phyloP scores from a whole-genome alignment of 2,888 invertebrate genomes.

The Xylota sylvarum region DNA sequence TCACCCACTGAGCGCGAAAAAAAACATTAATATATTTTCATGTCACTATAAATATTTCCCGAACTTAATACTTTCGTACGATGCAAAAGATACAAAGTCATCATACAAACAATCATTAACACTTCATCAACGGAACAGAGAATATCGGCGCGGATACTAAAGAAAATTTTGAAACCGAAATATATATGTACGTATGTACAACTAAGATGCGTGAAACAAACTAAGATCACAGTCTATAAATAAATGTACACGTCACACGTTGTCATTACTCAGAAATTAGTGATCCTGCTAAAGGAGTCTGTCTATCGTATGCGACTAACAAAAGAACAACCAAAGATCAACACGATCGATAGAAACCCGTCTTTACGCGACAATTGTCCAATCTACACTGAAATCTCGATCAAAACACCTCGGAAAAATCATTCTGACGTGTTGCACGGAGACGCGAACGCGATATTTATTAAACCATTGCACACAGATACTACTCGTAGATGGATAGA shows the following conservation, averaged over 20 bases:
- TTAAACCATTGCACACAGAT: conserved; percentile 58
- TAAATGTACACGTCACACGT: conserved; percentile 65
- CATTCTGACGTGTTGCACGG: conserved; percentile 53
- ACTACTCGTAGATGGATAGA: conserved; percentile 62
- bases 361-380: conserved; percentile 69
- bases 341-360: conserved; percentile 43
- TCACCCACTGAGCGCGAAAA: conserved; percentile 38
- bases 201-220: conserved; percentile 38
- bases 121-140: conserved; percentile 19
- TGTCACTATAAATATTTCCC: conserved; percentile 56
- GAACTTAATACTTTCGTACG: conserved; percentile 16
- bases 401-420: conserved; percentile 73
- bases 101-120: conserved; percentile 44
- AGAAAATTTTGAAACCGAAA: conserved; percentile 19
- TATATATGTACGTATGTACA: conserved; percentile 2
- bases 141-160: conserved; percentile 17
- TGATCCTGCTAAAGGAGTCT: conserved; percentile 56
- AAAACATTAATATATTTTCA: conserved; percentile 40
- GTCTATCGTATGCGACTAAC: conserved; percentile 1
- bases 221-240: conserved; percentile 64
- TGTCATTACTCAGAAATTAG: conserved; percentile 30
- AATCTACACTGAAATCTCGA: conserved; percentile 76
- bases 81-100: conserved; percentile 31
- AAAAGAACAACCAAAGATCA: conserved; percentile 3
- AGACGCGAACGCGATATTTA: conserved; percentile 61